Percentiles rank a stretch among this genome's conserved stretches.
These are phyloP conservation scores for Orycteropus afer DNA, from an alignment of 2,113 vertebrate genomes.

Conservation along the genomic window DNA sequence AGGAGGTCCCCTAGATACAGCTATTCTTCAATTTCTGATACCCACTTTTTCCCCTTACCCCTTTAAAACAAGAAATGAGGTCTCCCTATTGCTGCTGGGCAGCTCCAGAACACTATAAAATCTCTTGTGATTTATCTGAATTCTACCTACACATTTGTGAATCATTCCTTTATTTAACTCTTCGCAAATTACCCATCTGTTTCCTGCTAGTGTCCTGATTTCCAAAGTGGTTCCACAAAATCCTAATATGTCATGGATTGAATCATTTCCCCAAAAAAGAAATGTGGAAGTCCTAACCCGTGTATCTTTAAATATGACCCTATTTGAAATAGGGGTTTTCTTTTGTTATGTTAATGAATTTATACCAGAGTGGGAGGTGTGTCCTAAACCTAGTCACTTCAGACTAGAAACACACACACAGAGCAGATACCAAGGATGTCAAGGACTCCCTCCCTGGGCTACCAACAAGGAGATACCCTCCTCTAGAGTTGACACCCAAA, in stretches of 20 bases:
- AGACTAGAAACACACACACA: not conserved
- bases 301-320: not conserved
- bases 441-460: not conserved
- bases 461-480: not conserved
- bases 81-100: not conserved
- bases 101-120: not conserved
- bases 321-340: too few relatives aligned
- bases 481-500: not conserved
- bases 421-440: not conserved
- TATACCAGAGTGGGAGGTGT: not conserved
- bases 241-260: not conserved
- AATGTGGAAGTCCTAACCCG: not conserved
- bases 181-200: not conserved
- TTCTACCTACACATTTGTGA: not conserved
- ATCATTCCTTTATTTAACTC: conserved; percentile 20
- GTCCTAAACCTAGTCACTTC: not conserved
- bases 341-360: not conserved
- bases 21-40: not conserved
- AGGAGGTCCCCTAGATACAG: not conserved
- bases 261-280: not conserved
- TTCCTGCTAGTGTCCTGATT: not conserved
- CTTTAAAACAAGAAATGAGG: not conserved
- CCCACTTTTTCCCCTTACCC: not conserved
- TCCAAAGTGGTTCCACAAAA: not conserved
- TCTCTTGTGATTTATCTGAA: not conserved